Evolutionary conservation across 2,888 invertebrate species (phyloP), one percentile per base, ranked within the genome.

Genomic region (Nephrotoma guestfalica): DNA sequence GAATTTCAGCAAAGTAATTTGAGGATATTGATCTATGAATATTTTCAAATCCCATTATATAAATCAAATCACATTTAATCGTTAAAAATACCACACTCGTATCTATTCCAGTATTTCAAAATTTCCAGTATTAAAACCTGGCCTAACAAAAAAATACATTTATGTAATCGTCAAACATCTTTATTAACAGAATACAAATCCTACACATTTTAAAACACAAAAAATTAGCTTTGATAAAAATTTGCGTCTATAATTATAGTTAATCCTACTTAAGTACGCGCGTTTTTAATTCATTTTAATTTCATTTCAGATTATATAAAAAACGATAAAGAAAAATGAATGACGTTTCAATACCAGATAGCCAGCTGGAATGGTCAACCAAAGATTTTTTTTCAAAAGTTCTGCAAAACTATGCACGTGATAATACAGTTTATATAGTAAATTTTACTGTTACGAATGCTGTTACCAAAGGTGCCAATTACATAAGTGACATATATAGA

Each of bases 381-480:
- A 43, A 43, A 18, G 30, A 43, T 9, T 85, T 85, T 43, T 85
- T 45, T 43, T 18, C 42, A 6, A 43, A 85, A 85, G 45, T 85
- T 45, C 43, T 85, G 45, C 6, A 85, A 9, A 85, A 41, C 6
- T 84, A 85, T 30, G 18, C 45, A 45, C 4, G 2, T 11, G 43
- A 85, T 18, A 15, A 43, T 18, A 85, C 41, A 18, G 18, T 45
- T 18, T 43, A 42, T 43, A 45, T 85, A 45, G 43, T 85, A 15
- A 18, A 85, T 86, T 57, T 57, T 86, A 86, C 41, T 6, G 15
- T 86, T 13, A 18, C 51, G n/a, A 57, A 57, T 43, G 90, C 89
- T 0, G 89, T 89, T 0, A 88, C 87, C 0, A 90, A 89, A 87
- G 89, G 90, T 40, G 90, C 90, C 87, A 89, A 90, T 87, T 90